phyloP scores from a whole-genome alignment of 2,797 vertebrate species.

The Babyrousa celebensis region DNA sequence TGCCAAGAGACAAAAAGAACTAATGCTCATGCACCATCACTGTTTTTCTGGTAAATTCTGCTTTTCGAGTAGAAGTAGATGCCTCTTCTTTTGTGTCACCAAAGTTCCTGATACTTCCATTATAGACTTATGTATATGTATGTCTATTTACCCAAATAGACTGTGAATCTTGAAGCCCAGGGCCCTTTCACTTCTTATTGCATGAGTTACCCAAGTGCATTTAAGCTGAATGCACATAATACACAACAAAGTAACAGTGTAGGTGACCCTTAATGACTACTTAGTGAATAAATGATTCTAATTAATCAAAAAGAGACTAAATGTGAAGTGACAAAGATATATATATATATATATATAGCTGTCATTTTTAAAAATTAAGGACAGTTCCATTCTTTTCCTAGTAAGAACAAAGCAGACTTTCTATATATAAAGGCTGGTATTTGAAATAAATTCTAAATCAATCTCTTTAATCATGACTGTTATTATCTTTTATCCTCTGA shows the following conservation, averaged over 20 bases:
- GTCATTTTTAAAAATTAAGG: not conserved
- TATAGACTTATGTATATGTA: not conserved
- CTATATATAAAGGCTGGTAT: not conserved
- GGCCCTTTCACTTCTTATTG: not conserved
- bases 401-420: not conserved
- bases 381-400: not conserved
- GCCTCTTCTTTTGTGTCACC: not conserved
- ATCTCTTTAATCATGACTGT: not conserved
- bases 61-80: not conserved
- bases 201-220: not conserved
- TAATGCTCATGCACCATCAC: not conserved
- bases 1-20: not conserved
- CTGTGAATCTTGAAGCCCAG: not conserved
- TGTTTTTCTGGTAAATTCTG: not conserved
- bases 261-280: not conserved
- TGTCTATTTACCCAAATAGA: not conserved
- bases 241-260: not conserved
- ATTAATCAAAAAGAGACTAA: not conserved
- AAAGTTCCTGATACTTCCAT: not conserved
- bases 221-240: not conserved
- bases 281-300: not conserved
- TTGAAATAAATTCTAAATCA: slow-evolving; percentile 5
- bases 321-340: not conserved
- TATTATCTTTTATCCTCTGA: not conserved
- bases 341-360: not conserved